Evolutionary conservation across 2,113 vertebrate species (phyloP).

Genomic region (Murina feae): DNA sequence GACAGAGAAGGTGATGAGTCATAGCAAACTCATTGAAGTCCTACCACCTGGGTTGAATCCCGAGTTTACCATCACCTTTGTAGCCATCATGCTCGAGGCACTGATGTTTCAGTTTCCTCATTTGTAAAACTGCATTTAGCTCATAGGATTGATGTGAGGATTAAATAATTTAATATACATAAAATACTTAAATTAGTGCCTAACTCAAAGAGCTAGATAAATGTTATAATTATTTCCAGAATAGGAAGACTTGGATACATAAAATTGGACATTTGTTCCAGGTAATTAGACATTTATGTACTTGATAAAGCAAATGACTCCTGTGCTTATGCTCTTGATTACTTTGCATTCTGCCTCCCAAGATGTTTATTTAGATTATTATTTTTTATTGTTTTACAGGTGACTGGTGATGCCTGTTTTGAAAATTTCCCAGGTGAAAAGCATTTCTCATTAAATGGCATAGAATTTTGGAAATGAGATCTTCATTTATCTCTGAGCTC

Average conservation of each 20-base stretch:
- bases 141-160: neutral
- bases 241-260: neutral
- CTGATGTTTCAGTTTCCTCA: neutral
- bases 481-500: neutral
- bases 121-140: neutral
- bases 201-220: constrained; percentile 32
- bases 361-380: neutral
- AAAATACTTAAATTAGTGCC: constrained; percentile 11
- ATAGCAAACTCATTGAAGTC: neutral
- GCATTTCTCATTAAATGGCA: neutral
- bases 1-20: neutral
- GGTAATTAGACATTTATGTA: constrained; percentile 40
- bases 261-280: constrained; percentile 39
- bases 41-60: neutral
- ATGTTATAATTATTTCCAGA: constrained; percentile 38
- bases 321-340: neutral
- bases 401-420: neutral
- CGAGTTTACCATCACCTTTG: neutral
- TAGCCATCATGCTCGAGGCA: neutral
- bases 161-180: constrained; percentile 17
- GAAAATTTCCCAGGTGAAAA: neutral
- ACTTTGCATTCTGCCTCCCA: neutral
- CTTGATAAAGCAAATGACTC: neutral
- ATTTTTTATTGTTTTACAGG: neutral
- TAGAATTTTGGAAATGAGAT: neutral